Evolutionary conservation across 2,797 vertebrate genomes (phyloP), one percentile per base, ranked within the genome.

Genomic region (Hylomyscus alleni): DNA sequence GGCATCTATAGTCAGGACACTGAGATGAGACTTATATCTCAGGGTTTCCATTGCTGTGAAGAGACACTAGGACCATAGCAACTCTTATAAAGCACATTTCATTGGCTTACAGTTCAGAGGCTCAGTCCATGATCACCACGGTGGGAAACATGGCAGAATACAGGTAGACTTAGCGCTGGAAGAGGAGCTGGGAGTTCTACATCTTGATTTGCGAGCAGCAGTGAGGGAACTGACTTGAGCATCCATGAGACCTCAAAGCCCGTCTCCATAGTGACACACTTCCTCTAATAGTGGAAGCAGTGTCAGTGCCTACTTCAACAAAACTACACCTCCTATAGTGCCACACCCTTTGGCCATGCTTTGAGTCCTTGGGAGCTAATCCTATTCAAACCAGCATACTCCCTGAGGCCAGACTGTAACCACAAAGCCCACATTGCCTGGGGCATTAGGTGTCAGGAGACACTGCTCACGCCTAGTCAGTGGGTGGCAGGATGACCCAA

Each of bases 401-500:
- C 34, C 0, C 5, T 29, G 6, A 13, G 26, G 24, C n/a, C 40
- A 67, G 82, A 14, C 4, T 7, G 9, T 24, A 37, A 37, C 34
- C 26, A 8, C 15, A 6, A 58, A 3, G 24, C 40, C 29, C 19
- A 34, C 0, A 11, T 44, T 22, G 26, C 14, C 0, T 31, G 24
- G 1, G 3, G 0, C 14, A 44, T 31, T 47, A 20, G 40, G 40
- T 31, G 2, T 0, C n/a, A 31, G 65, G 65, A 0, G 67, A 7
- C 10, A 2, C 14, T 8, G 3, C 1, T 20, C 14, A 17, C 14
- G 26, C 26, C 31, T 13, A 19, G 29, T 40, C 52, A 54, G 19
- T 13, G 19, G 12, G 1, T 0, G 0, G 44, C 34, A 14, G 24
- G 8, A 26, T 26, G 31, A 47, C 8, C 29, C 11, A 1, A 0